These are phyloP conservation scores for Mionectes macconnelli DNA, from an alignment of 2,113 vertebrate species.

Conservation along the genomic window DNA sequence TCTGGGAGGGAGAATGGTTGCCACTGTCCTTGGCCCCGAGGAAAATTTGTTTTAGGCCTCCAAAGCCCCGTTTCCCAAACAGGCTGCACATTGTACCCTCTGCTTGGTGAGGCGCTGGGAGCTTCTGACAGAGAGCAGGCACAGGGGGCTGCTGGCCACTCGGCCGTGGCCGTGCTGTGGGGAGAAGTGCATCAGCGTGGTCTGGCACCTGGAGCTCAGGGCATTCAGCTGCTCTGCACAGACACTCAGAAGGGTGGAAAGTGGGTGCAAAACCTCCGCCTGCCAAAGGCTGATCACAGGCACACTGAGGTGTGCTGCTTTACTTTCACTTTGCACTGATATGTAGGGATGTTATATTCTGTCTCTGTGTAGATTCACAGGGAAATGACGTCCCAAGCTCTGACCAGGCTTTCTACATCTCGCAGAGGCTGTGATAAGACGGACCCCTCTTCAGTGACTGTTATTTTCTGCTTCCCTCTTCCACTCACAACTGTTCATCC, in stretches of 20 bases:
- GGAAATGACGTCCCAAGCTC: rapidly evolving
- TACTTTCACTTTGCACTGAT: neutral
- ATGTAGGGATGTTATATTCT: neutral
- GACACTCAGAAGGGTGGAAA: neutral
- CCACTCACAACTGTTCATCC: neutral
- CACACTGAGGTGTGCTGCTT: neutral
- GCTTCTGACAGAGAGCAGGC: neutral
- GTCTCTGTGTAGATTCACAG: neutral
- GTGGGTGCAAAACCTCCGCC: neutral
- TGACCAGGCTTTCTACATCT: neutral
- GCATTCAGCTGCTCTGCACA: rapidly evolving
- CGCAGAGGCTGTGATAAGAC: neutral
- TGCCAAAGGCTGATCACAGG: neutral
- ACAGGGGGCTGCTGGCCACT: neutral
- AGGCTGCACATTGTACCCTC: conserved; percentile 26
- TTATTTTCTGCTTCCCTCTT: neutral
- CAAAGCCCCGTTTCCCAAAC: neutral
- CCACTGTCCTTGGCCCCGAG: neutral
- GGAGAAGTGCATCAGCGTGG: rapidly evolving
- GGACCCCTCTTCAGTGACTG: rapidly evolving
- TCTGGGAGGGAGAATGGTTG: neutral
- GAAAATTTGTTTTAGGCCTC: conserved; percentile 57
- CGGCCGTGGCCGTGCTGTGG: rapidly evolving
- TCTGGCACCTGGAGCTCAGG: rapidly evolving
- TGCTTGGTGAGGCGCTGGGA: neutral